A percentile compares a stretch with the other conserved stretches of the same genome.
Evolutionary conservation across 1,140 invertebrate genomes (phyloP).

Genomic region (Drosophila nebulosa): DNA sequence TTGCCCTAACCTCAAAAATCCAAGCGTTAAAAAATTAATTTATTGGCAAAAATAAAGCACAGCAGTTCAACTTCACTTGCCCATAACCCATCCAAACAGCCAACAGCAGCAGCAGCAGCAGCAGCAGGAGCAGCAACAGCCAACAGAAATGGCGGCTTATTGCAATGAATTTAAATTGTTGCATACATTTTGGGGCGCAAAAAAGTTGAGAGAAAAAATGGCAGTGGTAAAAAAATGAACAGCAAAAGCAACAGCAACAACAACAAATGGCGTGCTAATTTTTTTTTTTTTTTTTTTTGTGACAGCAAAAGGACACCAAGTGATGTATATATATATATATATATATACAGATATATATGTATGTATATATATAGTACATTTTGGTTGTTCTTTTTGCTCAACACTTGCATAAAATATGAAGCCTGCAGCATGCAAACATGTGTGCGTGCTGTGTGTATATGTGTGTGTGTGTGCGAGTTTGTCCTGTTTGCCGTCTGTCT

Average conservation of each 20-base stretch:
- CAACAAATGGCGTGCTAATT: conserved; percentile 69
- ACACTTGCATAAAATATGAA: conserved; percentile 76
- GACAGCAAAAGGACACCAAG: background rate
- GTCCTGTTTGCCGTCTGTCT: conserved; percentile 68
- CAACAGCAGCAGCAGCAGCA: conserved; percentile 8
- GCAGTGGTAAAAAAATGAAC: conserved; percentile 16
- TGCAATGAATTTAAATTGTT: conserved; percentile 78
- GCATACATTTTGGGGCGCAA: conserved; percentile 59
- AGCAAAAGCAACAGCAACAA: conserved; percentile 39
- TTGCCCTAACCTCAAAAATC: conserved; percentile 12
- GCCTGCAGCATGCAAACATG: conserved; percentile 17
- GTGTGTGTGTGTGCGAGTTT: conserved; percentile 41
- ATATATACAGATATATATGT: background rate
- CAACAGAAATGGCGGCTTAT: conserved; percentile 46
- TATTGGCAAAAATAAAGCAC: conserved; percentile 43
- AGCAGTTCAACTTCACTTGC: background rate
- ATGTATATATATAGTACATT: background rate
- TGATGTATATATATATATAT: background rate
- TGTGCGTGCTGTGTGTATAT: conserved; percentile 21
- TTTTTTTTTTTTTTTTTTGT: conserved; percentile 55
- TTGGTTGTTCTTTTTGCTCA: conserved; percentile 28
- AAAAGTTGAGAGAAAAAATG: conserved; percentile 8
- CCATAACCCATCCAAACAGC: background rate
- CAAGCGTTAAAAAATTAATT: conserved; percentile 61
- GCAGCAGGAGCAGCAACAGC: conserved; percentile 13